Evolutionary conservation across 2,113 vertebrate genomes (phyloP).

Genomic region (Pterocles orientalis): DNA sequence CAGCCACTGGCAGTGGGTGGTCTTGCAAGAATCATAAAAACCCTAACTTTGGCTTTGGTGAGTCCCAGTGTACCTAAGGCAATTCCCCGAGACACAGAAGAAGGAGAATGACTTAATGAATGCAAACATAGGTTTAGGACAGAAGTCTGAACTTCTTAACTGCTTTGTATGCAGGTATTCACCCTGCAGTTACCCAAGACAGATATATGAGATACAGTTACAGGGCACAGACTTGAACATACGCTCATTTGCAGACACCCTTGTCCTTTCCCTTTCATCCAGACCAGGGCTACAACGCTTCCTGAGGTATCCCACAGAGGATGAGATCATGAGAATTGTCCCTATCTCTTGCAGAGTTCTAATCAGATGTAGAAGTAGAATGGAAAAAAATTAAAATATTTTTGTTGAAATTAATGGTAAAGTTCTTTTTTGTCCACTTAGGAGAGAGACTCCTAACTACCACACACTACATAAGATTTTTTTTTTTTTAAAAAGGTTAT

Average conservation of each 20-base stretch:
- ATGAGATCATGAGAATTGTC: not conserved
- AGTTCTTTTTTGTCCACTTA: not conserved
- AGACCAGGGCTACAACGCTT: not conserved
- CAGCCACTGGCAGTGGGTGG: not conserved
- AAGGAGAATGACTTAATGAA: not conserved
- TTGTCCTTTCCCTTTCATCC: not conserved
- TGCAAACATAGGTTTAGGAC: not conserved
- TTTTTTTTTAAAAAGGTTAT: not conserved
- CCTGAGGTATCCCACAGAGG: not conserved
- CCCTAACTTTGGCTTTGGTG: not conserved
- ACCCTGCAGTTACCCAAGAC: not conserved
- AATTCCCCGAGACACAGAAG: not conserved
- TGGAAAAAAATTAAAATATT: not conserved
- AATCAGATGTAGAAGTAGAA: not conserved
- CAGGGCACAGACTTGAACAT: not conserved
- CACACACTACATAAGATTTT: not conserved
- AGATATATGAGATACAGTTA: not conserved
- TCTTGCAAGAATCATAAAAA: not conserved
- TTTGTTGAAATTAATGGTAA: not conserved
- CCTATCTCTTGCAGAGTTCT: not conserved
- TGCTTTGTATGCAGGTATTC: slow-evolving; percentile 8
- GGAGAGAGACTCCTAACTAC: not conserved
- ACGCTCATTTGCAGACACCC: not conserved
- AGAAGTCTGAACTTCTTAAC: not conserved
- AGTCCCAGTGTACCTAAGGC: not conserved